Percentiles rank a stretch among this genome's conserved stretches.
phyloP scores from a whole-genome alignment of 2,113 vertebrate species.

The Phrynosoma platyrhinos region DNA sequence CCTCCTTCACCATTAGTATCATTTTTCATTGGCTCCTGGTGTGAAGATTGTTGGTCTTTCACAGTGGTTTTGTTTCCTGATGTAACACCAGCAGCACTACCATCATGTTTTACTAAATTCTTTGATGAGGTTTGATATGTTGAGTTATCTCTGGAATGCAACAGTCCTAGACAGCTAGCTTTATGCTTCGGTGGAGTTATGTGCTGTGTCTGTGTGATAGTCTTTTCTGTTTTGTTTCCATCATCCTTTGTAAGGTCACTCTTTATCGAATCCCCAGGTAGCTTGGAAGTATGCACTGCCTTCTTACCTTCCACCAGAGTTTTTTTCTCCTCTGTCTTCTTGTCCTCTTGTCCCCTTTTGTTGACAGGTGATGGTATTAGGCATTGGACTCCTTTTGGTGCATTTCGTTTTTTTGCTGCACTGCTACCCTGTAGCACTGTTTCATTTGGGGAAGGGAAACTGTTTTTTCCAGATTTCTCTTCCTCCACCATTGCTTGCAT shows the following conservation, averaged over 20 bases:
- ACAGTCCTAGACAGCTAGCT: not conserved
- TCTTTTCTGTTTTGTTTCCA: slow-evolving; percentile 29
- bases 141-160: slow-evolving; percentile 29
- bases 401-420: slow-evolving; percentile 14
- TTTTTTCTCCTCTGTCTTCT: slow-evolving; percentile 26
- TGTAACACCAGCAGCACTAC: not conserved
- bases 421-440: not conserved
- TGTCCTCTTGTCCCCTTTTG: slow-evolving; percentile 9
- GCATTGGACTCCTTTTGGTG: slow-evolving; percentile 7
- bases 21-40: slow-evolving; percentile 4
- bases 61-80: slow-evolving; percentile 31
- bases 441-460: slow-evolving; percentile 26
- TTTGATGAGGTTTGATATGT: slow-evolving; percentile 18
- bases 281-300: slow-evolving; percentile 27
- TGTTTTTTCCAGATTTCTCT: not conserved
- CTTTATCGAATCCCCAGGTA: slow-evolving; percentile 2
- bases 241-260: not conserved
- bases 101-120: not conserved
- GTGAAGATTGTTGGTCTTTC: not conserved
- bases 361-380: not conserved
- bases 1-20: not conserved
- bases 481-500: slow-evolving; percentile 1
- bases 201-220: not conserved
- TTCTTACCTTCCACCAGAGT: slow-evolving; percentile 23
- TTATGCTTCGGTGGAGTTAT: slow-evolving; percentile 39